Conservation (phyloP, 2,113 vertebrate species). For the Carassius auratus region DNA sequence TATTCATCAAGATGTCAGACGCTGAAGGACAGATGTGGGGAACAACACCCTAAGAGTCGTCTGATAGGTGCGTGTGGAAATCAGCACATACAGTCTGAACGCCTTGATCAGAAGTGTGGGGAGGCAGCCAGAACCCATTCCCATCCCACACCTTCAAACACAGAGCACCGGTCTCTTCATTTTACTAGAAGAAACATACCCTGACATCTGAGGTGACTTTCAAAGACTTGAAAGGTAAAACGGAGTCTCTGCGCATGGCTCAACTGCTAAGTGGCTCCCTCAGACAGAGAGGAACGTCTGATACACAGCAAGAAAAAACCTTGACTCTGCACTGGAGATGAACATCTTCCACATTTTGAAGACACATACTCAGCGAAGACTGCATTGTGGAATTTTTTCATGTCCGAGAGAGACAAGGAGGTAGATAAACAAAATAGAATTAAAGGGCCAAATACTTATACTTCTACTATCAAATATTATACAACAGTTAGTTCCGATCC, state of each 20-base stretch:
- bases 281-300: conserved; percentile 40
- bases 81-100: background rate
- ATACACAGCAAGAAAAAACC: conserved; percentile 20
- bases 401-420: background rate
- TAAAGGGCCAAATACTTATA: background rate
- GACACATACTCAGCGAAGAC: conserved; percentile 19
- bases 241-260: conserved; percentile 33
- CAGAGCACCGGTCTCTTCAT: conserved; percentile 45
- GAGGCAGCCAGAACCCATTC: conserved; percentile 31
- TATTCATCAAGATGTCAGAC: conserved; percentile 28
- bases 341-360: conserved; percentile 26
- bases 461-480: background rate
- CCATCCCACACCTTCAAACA: conserved; percentile 44
- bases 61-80: conserved; percentile 19
- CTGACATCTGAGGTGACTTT: conserved; percentile 61
- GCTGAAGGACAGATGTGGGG: conserved; percentile 28
- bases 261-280: conserved; percentile 53
- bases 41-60: conserved; percentile 11
- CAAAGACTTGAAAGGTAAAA: conserved; percentile 57
- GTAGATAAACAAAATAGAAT: background rate
- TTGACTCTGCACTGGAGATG: conserved; percentile 6
- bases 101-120: conserved; percentile 24
- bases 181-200: conserved; percentile 34
- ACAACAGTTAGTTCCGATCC: background rate
- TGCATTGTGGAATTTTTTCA: background rate